Base-by-base conservation (phyloP, 23 tunicate species). In the Halocynthia roretzi region DNA sequence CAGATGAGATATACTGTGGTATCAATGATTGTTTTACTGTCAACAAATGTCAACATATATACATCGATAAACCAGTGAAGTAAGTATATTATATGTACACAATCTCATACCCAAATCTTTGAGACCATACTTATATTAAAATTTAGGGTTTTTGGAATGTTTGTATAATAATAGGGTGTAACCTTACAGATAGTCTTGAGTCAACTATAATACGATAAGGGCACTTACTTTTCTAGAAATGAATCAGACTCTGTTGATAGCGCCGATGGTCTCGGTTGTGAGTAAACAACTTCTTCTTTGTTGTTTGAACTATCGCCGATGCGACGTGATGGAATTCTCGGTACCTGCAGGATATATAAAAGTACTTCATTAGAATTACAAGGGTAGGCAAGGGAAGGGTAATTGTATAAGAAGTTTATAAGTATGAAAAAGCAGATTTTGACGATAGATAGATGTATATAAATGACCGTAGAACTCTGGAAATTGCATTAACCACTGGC, bases 31-130 rank as follows among this genome's bases (percentile, higher is more conserved):
- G 96, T 53, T 53, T 55, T 7, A 61, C 55, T 5, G 52, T 10
- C 11, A 69, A 80, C 63, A 74, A 55, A 52, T 89, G 96, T 31
- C 82, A 81, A 8, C 96, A 89, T 18, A 67, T 80, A 12, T 89
- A 88, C 58, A 72, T 89, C 50, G 96, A 89, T 22, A 61, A 56
- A 50, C 21, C 9, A 15, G 83, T 69, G 84, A 83, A 77, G 95
- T 87, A 71, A 10, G 78, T 68, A 11, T 22, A 22, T n/a, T 1
- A 0, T 60, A 15, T 15, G 17, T 60, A 15, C 4, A 31, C 44
- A 31, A 31, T 31, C 44, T 31, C 44, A 0, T 31, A 31, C 1
- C 44, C 44, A 31, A 31, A 31, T 31, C 44, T 31, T 31, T 31
- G 44, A 4, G 44, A 31, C 44, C n/a, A n/a, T n/a, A n/a, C n/a